A percentile compares a stretch with the other conserved stretches of the same genome.
Conservation (phyloP, 2,888 invertebrate genomes). For the Chalcosyrphus nemorum region DNA sequence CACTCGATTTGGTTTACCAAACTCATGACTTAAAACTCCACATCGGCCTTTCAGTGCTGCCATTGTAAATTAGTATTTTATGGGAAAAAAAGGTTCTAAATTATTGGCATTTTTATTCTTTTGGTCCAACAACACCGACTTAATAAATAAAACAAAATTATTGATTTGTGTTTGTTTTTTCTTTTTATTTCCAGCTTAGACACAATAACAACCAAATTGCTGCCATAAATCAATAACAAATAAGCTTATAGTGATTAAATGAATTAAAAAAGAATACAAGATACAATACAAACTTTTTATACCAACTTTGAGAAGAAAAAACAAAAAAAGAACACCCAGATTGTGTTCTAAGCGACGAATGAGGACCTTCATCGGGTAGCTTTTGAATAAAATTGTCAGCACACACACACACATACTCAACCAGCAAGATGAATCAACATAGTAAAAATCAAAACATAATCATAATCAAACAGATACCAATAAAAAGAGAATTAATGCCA, state of each 20-base stretch:
- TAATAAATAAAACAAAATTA: not conserved
- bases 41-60: not conserved
- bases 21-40: not conserved
- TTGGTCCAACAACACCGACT: slow-evolving; percentile 8
- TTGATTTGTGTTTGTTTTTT: not conserved
- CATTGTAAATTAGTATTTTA: not conserved
- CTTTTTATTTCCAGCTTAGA: slow-evolving; percentile 25
- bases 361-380: not conserved
- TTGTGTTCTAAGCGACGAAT: not conserved
- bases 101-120: not conserved
- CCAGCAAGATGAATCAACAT: slow-evolving; percentile 63
- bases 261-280: not conserved
- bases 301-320: slow-evolving; percentile 3
- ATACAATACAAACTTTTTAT: too few species aligned
- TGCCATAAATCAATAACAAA: slow-evolving; percentile 39
- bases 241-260: not conserved
- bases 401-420: not conserved
- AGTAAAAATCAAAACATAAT: slow-evolving; percentile 65
- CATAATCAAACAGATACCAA: slow-evolving; percentile 62
- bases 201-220: slow-evolving; percentile 15
- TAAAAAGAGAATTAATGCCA: slow-evolving; percentile 56
- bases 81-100: not conserved
- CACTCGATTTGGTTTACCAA: not conserved
- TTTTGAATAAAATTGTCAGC: not conserved
- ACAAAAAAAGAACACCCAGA: not conserved